phyloP scores from a whole-genome alignment of 2,113 vertebrate species.

The Dicrurus megarhynchus region DNA sequence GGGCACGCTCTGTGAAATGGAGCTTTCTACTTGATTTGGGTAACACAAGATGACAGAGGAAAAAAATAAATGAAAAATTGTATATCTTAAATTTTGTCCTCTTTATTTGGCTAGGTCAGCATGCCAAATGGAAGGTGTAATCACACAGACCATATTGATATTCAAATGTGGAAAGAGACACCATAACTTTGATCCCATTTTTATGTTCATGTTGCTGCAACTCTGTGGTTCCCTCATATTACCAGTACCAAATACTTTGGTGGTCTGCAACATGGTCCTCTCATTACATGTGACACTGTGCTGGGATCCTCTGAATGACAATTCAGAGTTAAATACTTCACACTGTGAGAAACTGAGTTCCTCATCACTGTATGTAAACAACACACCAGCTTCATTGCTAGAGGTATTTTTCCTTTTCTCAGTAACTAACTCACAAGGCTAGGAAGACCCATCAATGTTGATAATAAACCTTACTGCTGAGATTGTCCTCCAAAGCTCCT shows the following conservation, averaged over 20 bases:
- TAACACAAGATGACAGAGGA: background rate
- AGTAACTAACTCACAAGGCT: background rate
- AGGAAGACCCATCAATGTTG: background rate
- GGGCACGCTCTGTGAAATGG: background rate
- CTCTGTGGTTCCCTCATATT: background rate
- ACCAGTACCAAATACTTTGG: background rate
- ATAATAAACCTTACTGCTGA: background rate
- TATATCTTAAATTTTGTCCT: background rate
- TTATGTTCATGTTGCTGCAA: background rate
- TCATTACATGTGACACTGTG: background rate
- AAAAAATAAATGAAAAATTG: background rate
- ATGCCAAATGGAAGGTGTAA: background rate
- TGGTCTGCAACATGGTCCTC: background rate
- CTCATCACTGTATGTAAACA: background rate
- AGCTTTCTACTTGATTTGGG: background rate
- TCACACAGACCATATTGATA: background rate
- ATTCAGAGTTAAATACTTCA: background rate
- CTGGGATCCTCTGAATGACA: background rate
- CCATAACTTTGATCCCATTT: background rate
- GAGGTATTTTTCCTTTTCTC: background rate
- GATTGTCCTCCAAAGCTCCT: background rate
- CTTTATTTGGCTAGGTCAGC: background rate
- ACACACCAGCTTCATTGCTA: background rate
- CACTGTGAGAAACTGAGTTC: background rate
- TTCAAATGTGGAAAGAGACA: background rate